A percentile compares a stretch with the other conserved stretches of the same genome.
These are phyloP conservation scores for Parazoanthus darwini DNA, from an alignment of 92 coral and sea anemone genomes.

Conservation along the genomic window DNA sequence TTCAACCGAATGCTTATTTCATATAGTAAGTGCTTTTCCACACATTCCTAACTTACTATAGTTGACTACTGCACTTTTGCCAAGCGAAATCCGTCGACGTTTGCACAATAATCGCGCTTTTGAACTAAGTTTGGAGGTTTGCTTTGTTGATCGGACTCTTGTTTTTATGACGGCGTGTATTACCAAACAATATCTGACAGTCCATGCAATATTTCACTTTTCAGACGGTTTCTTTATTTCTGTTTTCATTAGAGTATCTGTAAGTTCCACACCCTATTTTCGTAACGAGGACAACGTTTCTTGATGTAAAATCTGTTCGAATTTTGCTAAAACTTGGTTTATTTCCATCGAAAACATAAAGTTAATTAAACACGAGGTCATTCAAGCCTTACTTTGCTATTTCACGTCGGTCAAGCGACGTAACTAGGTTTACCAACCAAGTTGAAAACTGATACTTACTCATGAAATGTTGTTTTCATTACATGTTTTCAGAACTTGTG, in stretches of 20 bases:
- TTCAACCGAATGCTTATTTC: not conserved
- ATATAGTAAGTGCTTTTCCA: not conserved
- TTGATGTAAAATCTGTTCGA: not conserved
- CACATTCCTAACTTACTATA: not conserved
- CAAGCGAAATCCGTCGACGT: constrained; percentile 19
- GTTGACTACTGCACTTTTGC: not conserved
- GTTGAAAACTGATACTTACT: not conserved
- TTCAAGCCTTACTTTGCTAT: not conserved
- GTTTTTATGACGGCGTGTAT: not conserved
- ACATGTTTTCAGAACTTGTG: not conserved
- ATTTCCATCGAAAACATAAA: not conserved
- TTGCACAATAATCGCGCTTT: not conserved
- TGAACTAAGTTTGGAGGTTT: not conserved
- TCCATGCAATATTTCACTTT: not conserved
- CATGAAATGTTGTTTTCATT: not conserved
- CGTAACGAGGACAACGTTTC: not conserved
- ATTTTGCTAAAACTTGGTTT: not conserved
- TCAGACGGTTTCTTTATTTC: not conserved
- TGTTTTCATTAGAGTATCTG: constrained; percentile 29
- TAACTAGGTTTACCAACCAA: not conserved
- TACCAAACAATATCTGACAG: constrained; percentile 15
- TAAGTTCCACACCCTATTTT: constrained; percentile 31
- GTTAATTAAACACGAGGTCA: not conserved
- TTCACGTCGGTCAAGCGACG: not conserved
- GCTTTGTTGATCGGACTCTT: not conserved